Conservation (phyloP, 2,888 invertebrate species). For the Tanytarsus gracilentus region DNA sequence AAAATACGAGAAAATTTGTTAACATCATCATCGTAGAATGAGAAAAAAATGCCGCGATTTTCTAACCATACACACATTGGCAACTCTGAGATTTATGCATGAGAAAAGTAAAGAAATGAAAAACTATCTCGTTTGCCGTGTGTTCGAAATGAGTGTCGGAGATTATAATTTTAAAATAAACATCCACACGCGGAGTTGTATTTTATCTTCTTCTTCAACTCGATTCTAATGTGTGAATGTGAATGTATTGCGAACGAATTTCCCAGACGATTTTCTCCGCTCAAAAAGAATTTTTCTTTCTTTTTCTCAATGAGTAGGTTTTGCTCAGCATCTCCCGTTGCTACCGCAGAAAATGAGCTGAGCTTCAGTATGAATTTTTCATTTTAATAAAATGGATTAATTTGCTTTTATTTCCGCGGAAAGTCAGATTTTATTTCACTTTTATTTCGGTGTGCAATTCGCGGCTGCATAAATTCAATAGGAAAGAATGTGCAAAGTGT, state of each 20-base stretch:
- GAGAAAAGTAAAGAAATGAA: background rate
- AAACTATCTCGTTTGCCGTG: background rate
- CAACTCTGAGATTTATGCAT: slow-evolving; percentile 3
- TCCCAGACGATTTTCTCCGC: slow-evolving; percentile 28
- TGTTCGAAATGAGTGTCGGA: slow-evolving; percentile 10
- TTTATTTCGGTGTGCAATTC: background rate
- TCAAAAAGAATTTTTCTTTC: background rate
- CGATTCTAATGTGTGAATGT: background rate
- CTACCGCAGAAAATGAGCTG: too few species aligned
- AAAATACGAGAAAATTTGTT: too few species aligned
- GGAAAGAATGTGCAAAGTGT: too few species aligned
- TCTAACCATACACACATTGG: background rate
- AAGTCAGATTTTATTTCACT: background rate
- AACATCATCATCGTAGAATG: too few species aligned
- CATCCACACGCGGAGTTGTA: background rate
- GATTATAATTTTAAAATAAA: slow-evolving; percentile 27
- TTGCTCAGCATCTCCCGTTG: background rate
- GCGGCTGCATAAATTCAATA: too few species aligned
- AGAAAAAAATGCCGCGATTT: background rate
- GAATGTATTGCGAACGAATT: background rate
- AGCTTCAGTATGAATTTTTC: slow-evolving; percentile 27
- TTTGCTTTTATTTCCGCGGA: slow-evolving; percentile 4
- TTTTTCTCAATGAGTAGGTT: background rate
- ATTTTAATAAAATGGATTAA: slow-evolving; percentile 29
- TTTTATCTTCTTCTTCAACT: background rate